Conservation (phyloP, 2,888 invertebrate species). For the Drosophila suboccidentalis region DNA sequence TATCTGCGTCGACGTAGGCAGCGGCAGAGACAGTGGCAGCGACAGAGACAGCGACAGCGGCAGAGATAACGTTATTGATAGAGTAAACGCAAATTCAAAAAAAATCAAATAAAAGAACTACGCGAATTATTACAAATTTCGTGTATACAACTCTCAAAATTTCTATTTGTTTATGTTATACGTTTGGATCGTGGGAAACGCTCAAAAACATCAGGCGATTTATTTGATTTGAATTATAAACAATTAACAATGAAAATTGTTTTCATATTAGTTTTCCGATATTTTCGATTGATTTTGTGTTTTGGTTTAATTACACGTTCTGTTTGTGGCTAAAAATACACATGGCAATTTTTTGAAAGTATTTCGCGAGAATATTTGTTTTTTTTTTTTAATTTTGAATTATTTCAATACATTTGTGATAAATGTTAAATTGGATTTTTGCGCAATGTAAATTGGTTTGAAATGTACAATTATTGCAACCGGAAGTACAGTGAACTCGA, state of each 20-base stretch:
- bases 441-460: neutral
- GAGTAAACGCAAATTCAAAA: neutral
- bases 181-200: conserved; percentile 31
- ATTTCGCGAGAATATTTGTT: neutral
- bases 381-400: neutral
- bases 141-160: conserved; percentile 5
- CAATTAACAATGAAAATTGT: conserved; percentile 45
- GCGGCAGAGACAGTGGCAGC: neutral
- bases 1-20: conserved; percentile 14
- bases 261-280: conserved; percentile 47
- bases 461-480: conserved; percentile 38
- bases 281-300: conserved; percentile 35
- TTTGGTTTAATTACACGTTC: conserved; percentile 54
- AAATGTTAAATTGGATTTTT: neutral
- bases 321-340: conserved; percentile 42
- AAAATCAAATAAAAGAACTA: conserved; percentile 10
- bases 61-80: neutral
- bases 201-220: conserved; percentile 41
- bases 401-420: neutral
- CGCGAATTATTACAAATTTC: conserved; percentile 10
- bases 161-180: conserved; percentile 41
- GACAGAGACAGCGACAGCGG: neutral
- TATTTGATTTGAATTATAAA: conserved; percentile 45
- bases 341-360: conserved; percentile 18
- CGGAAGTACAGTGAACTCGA: conserved; percentile 53